A percentile compares a stretch with the other conserved stretches of the same genome.
Evolutionary conservation across 2,888 invertebrate genomes (phyloP).

Genomic region (Megastigmus dorsalis): DNA sequence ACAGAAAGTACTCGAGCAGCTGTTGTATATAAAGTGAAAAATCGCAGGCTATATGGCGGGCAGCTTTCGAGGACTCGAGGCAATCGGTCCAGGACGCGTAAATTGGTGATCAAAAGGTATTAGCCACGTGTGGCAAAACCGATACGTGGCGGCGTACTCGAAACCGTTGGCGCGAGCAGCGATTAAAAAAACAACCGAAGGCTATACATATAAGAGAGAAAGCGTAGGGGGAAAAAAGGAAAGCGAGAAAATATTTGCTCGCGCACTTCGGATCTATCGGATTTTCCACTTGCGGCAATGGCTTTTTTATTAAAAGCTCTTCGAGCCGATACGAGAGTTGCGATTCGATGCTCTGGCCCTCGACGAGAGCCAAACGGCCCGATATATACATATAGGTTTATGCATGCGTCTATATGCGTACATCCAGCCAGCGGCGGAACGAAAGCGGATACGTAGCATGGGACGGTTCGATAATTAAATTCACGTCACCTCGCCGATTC

Average conservation of each 20-base stretch:
- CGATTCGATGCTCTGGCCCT: too few species aligned
- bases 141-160: slow-evolving; percentile 56
- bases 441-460: slow-evolving; percentile 18
- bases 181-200: slow-evolving; percentile 5
- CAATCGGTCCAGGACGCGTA: slow-evolving; percentile 62
- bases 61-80: not conserved
- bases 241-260: slow-evolving; percentile 67
- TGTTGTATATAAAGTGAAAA: slow-evolving; percentile 25
- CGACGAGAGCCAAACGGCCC: slow-evolving; percentile 20
- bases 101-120: slow-evolving; percentile 73
- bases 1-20: slow-evolving; percentile 18
- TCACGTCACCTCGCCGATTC: slow-evolving; percentile 59
- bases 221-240: slow-evolving; percentile 19
- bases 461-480: slow-evolving; percentile 60
- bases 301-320: slow-evolving; percentile 67
- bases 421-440: not conserved
- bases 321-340: slow-evolving; percentile 1
- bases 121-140: slow-evolving; percentile 64
- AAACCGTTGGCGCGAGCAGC: slow-evolving; percentile 25
- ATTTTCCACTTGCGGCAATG: slow-evolving; percentile 67
- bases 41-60: too few species aligned
- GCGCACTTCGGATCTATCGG: slow-evolving; percentile 66
- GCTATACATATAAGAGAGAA: too few species aligned
- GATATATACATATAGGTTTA: not conserved
- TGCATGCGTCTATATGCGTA: not conserved